Evolutionary conservation across 2,797 vertebrate species (phyloP).

Genomic region (Malurus leucopterus): DNA sequence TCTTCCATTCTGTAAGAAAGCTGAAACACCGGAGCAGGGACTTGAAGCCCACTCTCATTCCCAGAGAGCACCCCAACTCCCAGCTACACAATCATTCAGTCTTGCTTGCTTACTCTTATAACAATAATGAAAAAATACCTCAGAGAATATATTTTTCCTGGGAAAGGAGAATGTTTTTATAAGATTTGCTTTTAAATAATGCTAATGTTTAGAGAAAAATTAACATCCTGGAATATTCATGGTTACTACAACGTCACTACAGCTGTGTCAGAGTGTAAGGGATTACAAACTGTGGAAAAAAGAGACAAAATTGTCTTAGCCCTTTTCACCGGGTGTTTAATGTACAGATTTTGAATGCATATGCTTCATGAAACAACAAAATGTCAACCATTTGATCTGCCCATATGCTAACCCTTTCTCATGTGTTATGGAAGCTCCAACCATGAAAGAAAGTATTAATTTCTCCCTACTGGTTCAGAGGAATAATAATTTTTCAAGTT

Average conservation of each 20-base stretch:
- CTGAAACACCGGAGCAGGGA: not conserved
- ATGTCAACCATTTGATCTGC: constrained; percentile 5
- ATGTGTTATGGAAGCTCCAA: not conserved
- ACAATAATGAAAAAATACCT: not conserved
- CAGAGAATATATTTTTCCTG: not conserved
- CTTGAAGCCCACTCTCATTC: not conserved
- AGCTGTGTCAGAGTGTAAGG: not conserved
- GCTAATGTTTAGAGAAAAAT: not conserved
- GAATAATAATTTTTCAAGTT: not conserved
- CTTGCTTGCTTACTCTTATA: not conserved
- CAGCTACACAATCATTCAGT: not conserved
- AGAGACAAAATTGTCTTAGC: not conserved
- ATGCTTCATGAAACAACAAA: constrained; percentile 13
- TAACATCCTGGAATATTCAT: not conserved
- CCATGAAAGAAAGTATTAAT: constrained; percentile 1
- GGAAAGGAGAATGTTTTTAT: not conserved
- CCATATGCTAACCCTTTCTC: not conserved
- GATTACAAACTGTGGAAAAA: not conserved
- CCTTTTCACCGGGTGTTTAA: not conserved
- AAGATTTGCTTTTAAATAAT: constrained; percentile 1
- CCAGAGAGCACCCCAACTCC: not conserved
- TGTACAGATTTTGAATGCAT: not conserved
- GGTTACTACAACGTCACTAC: not conserved
- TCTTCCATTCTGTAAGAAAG: not conserved
- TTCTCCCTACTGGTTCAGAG: not conserved